Evolutionary conservation across 2,113 vertebrate species (phyloP), one percentile per base, ranked within the genome.

Genomic region (Aramus guarauna): DNA sequence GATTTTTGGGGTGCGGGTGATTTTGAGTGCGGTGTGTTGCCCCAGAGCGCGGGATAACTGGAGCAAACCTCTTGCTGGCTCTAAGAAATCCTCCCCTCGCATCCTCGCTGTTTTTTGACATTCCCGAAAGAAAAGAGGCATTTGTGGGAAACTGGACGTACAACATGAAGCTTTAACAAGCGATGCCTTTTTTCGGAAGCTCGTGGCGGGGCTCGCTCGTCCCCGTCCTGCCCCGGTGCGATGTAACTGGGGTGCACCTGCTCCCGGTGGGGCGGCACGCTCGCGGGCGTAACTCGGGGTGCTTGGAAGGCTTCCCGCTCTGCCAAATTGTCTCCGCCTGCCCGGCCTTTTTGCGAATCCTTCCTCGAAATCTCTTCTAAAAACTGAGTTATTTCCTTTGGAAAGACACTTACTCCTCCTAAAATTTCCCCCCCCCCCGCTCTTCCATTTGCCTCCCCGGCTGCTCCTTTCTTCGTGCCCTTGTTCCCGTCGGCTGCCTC

Each of bases 201-300:
- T 1, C 7, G 20, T 71, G 58, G 20, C 2, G 3, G 55, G 66
- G 18, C 37, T 90, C 0, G 0, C 66, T 72, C 14, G 10, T 68
- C 48, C 85, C 39, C 2, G 1, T 80, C 86, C 53, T 58, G 32
- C 71, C 48, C 47, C 2, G 6, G 11, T 24, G 27, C 4, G 7
- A 24, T 23, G 17, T 3, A 3, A 18, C 45, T 2, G 5, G 72
- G 37, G 11, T 4, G 18, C 67, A 53, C 75, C 90, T 62, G 52
- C 72, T 45, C 32, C 55, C 15, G 37, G 62, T 1, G 36, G 45
- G 60, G 63, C 1, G 5, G 56, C 4, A 4, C 5, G 6, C 53
- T 58, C 3, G 2, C 45, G 16, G 45, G 36, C 37, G 4, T 22
- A 62, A 73, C 37, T 85, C 12, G 2, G 29, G 48, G 32, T 56